Base-by-base conservation (phyloP, 2,888 invertebrate species). In the Cerastis leucographa region DNA sequence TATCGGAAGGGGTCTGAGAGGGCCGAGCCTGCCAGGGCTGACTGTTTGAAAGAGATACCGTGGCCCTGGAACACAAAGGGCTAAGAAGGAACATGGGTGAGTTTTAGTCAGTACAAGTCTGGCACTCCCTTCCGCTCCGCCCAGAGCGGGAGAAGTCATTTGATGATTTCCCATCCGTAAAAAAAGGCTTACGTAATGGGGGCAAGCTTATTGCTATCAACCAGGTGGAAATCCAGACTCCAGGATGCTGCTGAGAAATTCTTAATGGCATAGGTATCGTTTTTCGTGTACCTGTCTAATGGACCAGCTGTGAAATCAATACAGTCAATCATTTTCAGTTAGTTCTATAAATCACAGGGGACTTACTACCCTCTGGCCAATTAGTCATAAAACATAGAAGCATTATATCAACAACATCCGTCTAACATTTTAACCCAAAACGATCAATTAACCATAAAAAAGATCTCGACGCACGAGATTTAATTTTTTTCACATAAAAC, bases 381-480 rank as follows among this genome's bases (percentile, higher is more conserved):
- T 44, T 14, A 1, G 17, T 29, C 12, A 29, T 42, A 19, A 22
- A 72, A 72, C 17, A 7, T 8, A 62, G n/a, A 17, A 75, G 4
- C 54, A 46, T n/a, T n/a, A n/a, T n/a, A 11, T 19, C 35, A 56
- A 40, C 54, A 51, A 64, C 11, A 74, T 74, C 2, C 12, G 0
- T 12, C 12, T 29, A 42, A 61, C 61, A 62, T 64, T 40, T n/a
- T 69, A 22, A 35, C 29, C 7, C 17, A 49, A 56, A 67, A 56
- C 14, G 5, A 44, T 49, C 3, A 62, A 68, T 29, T 59, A 64
- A 19, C 61, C 42, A 80, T 40, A 68, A 73, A 81, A 74, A 71
- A 46, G 8, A 61, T 19, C 22, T 40, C 25, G 49, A 49, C 59
- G 3, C 66, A 71, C 67, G 61, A 62, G 71, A 76, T 19, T 46